Base-by-base conservation (phyloP, 1,140 invertebrate species). In the Drosophila busckii region DNA sequence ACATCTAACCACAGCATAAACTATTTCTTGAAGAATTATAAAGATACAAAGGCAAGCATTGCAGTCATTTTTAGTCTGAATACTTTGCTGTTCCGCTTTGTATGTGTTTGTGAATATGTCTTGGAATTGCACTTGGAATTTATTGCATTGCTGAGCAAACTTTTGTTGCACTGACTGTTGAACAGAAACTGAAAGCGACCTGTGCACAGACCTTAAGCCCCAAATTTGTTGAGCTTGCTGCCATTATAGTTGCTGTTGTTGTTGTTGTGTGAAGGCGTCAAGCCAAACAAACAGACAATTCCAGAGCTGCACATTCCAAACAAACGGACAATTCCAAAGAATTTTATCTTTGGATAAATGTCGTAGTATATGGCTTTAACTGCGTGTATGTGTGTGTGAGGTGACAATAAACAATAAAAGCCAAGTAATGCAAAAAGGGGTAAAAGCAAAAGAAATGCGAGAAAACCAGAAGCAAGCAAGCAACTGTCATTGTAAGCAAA, bases 321-420 rank as follows among this genome's bases (percentile, higher is more conserved):
- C 19, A 48, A 32, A 34, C 16, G 7, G 13, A 32, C 32, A 38
- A 49, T 15, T 29, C 5, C 10, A 7, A 10, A 23, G 32, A 37
- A 22, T 44, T 23, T 28, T 54, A 46, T 22, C 16, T 26, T 23
- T 28, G 1, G 13, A 32, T 12, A 20, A 49, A 4, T 9, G 1
- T 17, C 0, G 3, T 17, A n/a, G 13, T n/a, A 8, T 25, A 25
- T 37, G 15, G 26, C 22, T 41, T 15, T 9, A 4, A 29, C 8
- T 50, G 20, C 37, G 13, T n/a, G 28, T 19, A 12, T 34, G 4
- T 16, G 7, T 8, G 10, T 7, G 19, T 25, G 22, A 59, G 45
- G 53, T 52, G 62, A 68, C 53, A 55, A 46, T 35, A 63, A 59
- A 63, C 34, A 73, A 59, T 59, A 59, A 64, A 50, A 59, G 31